Base-by-base conservation (phyloP, 2,797 vertebrate genomes). In the Coilia nasus region DNA sequence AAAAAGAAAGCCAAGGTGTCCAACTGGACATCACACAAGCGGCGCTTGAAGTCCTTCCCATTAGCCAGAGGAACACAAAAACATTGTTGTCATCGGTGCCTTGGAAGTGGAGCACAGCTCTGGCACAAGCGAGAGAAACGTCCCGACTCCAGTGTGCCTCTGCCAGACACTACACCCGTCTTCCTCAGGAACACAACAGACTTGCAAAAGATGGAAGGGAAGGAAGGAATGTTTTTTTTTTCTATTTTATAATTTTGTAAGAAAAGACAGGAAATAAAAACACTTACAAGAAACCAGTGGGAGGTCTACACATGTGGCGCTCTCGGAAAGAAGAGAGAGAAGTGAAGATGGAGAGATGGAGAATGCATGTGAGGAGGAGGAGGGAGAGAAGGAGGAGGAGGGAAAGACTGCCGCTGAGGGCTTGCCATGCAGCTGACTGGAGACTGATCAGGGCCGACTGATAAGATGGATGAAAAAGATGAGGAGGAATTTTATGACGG, bases 391-490 rank as follows among this genome's bases (percentile, higher is more conserved):
- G 50, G 50, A 54, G 7, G 50, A 54, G 14, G 50, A 54, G 50
- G 50, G 50, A 54, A 10, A 54, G 7, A 54, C 50, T 41, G 71
- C 35, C 19, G 15, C 31, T 78, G 35, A 44, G 71, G 71, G 71
- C 71, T 21, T 78, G 71, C 41, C 14, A 78, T 41, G 71, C 35
- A 7, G 71, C 71, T 78, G 71, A 78, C 71, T 44, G 71, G 71
- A 78, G 71, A 41, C 71, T 78, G 17, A 44, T 78, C 31, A 78
- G 71, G 35, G 41, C 5, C 7, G 71, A 78, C 71, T 35, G 71
- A 78, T 78, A 78, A 78, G 71, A 78, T 44, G 35, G 71, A 44
- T 78, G 71, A 41, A n/a, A 71, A 12, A 71, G 64, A 71, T 71
- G 64, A 71, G 12, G 64, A 71, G 64, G 9, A 9, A 54, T 54